Evolutionary conservation across 2,113 vertebrate genomes (phyloP).

Genomic region (Enhydra lutris): DNA sequence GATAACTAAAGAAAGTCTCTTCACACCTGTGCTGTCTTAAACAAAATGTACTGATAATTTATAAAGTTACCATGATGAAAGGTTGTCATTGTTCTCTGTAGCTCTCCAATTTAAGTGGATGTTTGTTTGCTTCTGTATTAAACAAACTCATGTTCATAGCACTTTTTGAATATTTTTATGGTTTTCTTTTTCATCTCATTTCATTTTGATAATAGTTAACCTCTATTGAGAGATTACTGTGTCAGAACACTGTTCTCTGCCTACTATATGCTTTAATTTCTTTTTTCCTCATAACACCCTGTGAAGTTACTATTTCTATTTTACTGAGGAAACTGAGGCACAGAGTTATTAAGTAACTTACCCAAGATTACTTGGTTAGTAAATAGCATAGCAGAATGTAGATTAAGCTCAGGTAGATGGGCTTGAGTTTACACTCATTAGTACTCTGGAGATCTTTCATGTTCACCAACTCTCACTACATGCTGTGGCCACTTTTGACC

Average conservation of each 20-base stretch:
- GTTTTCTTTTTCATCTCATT: neutral
- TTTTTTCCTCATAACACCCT: neutral
- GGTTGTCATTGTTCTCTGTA: neutral
- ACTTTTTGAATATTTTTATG: neutral
- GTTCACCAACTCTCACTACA: neutral
- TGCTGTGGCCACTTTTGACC: neutral
- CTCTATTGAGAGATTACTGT: neutral
- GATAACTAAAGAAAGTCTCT: neutral
- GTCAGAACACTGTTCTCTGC: neutral
- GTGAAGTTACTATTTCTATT: neutral
- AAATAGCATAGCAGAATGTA: neutral
- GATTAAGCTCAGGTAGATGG: neutral
- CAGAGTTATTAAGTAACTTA: neutral
- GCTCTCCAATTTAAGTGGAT: neutral
- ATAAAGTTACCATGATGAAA: neutral
- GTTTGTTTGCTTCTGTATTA: constrained; percentile 7
- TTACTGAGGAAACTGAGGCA: constrained; percentile 10
- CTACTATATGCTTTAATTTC: neutral
- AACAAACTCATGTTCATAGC: neutral
- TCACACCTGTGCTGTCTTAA: neutral
- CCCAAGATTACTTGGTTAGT: neutral
- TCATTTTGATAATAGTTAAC: constrained; percentile 1
- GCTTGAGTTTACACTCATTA: neutral
- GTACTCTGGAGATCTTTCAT: neutral
- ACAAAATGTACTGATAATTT: neutral